Evolutionary conservation across 1,140 invertebrate genomes (phyloP).

Genomic region (Delia radicum): DNA sequence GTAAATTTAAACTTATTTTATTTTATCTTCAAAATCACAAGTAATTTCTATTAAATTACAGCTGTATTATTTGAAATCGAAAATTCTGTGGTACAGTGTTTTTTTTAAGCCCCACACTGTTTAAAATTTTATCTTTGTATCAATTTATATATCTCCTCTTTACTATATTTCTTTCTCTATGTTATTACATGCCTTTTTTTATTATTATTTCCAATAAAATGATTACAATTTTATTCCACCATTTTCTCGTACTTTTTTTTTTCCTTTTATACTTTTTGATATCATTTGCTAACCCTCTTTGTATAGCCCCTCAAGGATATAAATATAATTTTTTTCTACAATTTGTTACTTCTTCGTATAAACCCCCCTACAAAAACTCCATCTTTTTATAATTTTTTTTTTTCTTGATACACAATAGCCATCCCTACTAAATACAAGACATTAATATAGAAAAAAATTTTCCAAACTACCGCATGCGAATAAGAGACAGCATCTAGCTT

Average conservation of each 20-base stretch:
- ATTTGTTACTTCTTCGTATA: background rate
- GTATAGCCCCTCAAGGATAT: constrained; percentile 12
- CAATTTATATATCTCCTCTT: too few species aligned
- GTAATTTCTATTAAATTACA: too few species aligned
- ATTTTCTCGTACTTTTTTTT: background rate
- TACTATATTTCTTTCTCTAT: background rate
- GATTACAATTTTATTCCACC: constrained; percentile 18
- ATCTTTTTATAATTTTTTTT: constrained; percentile 10
- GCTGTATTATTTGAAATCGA: too few species aligned
- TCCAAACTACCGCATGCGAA: too few species aligned
- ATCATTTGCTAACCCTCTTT: constrained; percentile 4
- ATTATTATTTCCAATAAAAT: constrained; percentile 28
- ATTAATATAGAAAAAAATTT: constrained; percentile 11
- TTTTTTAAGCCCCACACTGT: too few species aligned
- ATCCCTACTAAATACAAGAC: constrained; percentile 2
- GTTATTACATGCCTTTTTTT: background rate
- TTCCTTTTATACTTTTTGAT: constrained; percentile 1
- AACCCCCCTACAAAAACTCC: background rate
- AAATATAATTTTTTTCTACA: constrained; percentile 14
- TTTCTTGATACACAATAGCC: background rate
- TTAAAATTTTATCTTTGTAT: too few species aligned
- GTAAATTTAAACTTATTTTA: too few species aligned
- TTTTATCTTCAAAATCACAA: too few species aligned
- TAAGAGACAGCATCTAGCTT: background rate
- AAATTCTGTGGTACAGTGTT: too few species aligned